Evolutionary conservation across 1,140 invertebrate species (phyloP).

Genomic region (Sarcophaga bullata): DNA sequence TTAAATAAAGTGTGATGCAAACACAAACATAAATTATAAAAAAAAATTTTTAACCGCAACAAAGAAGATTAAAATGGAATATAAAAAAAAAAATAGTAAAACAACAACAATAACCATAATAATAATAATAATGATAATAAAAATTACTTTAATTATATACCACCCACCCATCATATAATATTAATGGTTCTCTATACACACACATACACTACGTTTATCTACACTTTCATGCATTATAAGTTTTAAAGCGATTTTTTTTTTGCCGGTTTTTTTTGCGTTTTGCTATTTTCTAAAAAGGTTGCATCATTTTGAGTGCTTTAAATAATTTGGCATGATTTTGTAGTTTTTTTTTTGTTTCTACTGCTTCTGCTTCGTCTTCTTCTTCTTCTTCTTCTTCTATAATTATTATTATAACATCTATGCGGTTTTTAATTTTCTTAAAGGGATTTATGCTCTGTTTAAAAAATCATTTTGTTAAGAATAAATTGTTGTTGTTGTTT

Average conservation of each 20-base stretch:
- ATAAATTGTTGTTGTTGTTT: background rate
- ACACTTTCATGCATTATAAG: slow-evolving; percentile 1
- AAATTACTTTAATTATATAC: slow-evolving; percentile 39
- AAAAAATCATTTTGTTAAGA: slow-evolving; percentile 33
- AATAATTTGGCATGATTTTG: slow-evolving; percentile 17
- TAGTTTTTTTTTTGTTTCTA: background rate
- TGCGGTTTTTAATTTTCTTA: background rate
- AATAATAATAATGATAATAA: background rate
- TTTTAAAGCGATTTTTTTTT: background rate
- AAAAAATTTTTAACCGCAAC: background rate
- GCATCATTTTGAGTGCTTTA: slow-evolving; percentile 21
- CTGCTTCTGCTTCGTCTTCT: background rate
- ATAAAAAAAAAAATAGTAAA: too few relatives aligned
- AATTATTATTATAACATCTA: background rate
- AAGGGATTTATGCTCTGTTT: slow-evolving; percentile 45
- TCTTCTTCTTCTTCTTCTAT: too few relatives aligned
- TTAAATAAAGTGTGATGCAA: slow-evolving; percentile 15
- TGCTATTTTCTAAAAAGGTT: background rate
- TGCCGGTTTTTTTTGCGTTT: too few relatives aligned
- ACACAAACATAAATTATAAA: background rate
- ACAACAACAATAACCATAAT: too few relatives aligned
- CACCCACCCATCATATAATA: slow-evolving; percentile 9
- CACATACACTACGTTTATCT: background rate
- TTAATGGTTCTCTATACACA: too few relatives aligned
- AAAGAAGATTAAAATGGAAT: background rate